These are phyloP conservation scores for Entomobrya proxima DNA, from an alignment of 2,888 invertebrate species.

Conservation along the genomic window DNA sequence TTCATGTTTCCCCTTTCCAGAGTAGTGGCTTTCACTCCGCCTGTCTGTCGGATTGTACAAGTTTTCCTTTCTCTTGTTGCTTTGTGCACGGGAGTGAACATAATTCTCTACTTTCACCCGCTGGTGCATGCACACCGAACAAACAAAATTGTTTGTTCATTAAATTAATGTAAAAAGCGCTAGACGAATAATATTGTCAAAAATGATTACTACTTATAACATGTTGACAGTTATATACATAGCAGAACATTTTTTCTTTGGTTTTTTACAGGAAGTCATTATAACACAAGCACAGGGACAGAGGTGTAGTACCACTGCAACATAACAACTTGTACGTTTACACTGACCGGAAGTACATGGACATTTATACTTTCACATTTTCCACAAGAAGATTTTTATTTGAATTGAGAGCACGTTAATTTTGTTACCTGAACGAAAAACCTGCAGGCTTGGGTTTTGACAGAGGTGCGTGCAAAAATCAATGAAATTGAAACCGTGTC, in stretches of 20 bases:
- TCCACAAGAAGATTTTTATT: neutral
- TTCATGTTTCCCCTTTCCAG: constrained; percentile 25
- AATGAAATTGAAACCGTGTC: constrained; percentile 1
- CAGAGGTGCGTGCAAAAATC: neutral
- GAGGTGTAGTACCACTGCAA: no score
- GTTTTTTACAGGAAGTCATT: neutral
- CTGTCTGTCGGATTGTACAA: no score
- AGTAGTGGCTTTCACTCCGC: constrained; percentile 34
- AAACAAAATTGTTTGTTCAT: no score
- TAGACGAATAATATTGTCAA: no score
- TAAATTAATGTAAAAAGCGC: no score
- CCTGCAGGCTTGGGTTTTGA: neutral
- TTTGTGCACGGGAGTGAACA: no score
- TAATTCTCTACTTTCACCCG: no score
- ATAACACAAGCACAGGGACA: neutral
- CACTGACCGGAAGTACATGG: constrained; percentile 32
- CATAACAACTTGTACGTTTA: neutral
- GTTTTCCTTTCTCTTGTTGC: no score
- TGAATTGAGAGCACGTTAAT: neutral
- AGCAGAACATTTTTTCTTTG: no score
- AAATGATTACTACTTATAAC: no score
- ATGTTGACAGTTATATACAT: neutral
- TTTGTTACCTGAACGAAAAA: neutral
- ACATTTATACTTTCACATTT: constrained; percentile 12
- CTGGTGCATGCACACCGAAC: no score